Conservation (phyloP, 2,113 vertebrate genomes). For the Salvelinus fontinalis region DNA sequence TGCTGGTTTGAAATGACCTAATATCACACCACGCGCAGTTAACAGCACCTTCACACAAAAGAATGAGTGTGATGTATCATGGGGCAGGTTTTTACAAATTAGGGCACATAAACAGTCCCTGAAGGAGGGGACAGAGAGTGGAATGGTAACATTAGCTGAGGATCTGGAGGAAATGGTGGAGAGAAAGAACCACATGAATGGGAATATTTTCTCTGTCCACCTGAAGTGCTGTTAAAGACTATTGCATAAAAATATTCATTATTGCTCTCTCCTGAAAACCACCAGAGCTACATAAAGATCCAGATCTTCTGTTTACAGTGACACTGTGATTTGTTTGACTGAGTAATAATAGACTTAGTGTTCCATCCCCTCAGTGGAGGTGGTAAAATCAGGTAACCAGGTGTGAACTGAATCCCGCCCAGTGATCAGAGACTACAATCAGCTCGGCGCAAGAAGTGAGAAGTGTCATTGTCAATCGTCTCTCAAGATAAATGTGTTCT, state of each 20-base stretch:
- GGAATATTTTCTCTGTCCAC: background rate
- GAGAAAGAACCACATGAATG: background rate
- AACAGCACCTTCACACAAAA: background rate
- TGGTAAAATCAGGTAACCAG: background rate
- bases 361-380: background rate
- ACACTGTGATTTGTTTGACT: background rate
- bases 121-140: background rate
- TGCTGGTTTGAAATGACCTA: background rate
- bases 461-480: no score
- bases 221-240: background rate
- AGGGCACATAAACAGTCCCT: background rate
- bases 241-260: background rate
- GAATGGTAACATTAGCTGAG: slow-evolving; percentile 1
- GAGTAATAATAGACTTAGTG: slow-evolving; percentile 2
- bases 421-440: background rate
- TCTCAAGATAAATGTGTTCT: no score
- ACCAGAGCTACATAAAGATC: background rate
- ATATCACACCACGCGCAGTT: background rate
- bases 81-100: background rate
- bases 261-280: background rate
- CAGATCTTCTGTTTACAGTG: background rate
- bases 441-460: no score
- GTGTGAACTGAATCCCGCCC: background rate
- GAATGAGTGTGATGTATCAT: background rate
- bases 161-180: background rate